These are phyloP conservation scores for Rambutsinella grinnellia DNA, from an alignment of 2,888 invertebrate genomes.

Conservation along the genomic window DNA sequence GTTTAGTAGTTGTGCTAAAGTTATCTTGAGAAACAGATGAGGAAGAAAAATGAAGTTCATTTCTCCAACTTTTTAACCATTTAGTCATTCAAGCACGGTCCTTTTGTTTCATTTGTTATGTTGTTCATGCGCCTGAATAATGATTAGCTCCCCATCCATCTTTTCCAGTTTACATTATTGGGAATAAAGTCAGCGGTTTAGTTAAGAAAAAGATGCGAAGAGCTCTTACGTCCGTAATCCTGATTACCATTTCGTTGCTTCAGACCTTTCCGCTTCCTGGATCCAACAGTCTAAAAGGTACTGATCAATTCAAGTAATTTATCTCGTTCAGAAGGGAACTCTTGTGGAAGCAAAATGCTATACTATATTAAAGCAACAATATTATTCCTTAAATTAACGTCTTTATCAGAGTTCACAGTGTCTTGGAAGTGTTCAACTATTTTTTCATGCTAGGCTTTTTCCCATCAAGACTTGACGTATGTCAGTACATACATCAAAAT, in stretches of 20 bases:
- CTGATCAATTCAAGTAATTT: neutral
- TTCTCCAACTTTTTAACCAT: neutral
- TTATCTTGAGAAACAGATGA: neutral
- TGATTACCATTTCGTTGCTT: neutral
- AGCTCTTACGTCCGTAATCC: neutral
- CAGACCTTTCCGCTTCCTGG: neutral
- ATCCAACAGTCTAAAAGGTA: neutral
- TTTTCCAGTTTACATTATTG: neutral
- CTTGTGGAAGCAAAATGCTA: no score
- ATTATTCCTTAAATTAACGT: no score
- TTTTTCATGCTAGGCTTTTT: no score
- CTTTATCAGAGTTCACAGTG: no score
- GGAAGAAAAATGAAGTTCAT: neutral
- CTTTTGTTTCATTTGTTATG: constrained; percentile 19
- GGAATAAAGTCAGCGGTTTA: neutral
- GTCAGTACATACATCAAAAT: no score
- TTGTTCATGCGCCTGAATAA: constrained; percentile 41
- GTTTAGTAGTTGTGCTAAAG: no score
- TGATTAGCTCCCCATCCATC: constrained; percentile 28
- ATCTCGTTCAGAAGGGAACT: neutral
- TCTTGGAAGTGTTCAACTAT: no score
- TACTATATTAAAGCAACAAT: no score
- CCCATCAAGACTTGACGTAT: no score
- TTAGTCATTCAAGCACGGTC: constrained; percentile 33
- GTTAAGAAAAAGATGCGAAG: neutral